A percentile compares a stretch with the other conserved stretches of the same genome.
Conservation (phyloP, 2,797 vertebrate species). For the Bryconaethiops microstoma region DNA sequence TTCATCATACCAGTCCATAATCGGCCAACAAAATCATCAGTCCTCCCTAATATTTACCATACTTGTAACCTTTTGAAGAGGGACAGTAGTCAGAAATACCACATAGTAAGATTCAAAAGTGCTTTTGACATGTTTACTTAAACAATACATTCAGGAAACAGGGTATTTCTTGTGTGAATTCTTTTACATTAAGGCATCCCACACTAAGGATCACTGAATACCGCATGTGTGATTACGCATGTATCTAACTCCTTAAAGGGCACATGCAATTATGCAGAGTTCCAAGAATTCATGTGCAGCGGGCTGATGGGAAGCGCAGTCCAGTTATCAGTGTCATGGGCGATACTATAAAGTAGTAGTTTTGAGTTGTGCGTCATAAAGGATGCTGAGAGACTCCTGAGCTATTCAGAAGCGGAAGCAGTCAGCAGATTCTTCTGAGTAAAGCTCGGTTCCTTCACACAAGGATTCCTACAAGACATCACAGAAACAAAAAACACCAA, state of each 20-base stretch:
- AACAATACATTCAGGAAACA: constrained; percentile 23
- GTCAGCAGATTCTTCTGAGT: constrained; percentile 74
- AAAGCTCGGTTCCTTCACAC: constrained; percentile 78
- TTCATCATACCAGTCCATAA: not conserved
- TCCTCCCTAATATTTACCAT: not conserved
- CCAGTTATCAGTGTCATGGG: not conserved
- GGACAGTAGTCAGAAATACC: not conserved
- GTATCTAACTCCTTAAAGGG: not conserved
- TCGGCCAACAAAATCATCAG: not conserved
- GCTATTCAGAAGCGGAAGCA: constrained; percentile 79
- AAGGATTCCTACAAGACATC: constrained; percentile 73
- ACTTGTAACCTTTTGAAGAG: not conserved
- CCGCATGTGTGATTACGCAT: not conserved
- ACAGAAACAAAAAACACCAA: constrained; percentile 33
- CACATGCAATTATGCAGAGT: constrained; percentile 10
- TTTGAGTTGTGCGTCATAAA: constrained; percentile 20
- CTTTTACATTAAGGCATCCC: constrained; percentile 36
- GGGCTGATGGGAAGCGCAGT: constrained; percentile 34
- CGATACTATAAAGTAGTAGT: not conserved
- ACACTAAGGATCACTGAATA: not conserved
- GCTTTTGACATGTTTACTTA: not conserved
- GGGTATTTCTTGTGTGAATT: not conserved
- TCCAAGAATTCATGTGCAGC: constrained; percentile 23
- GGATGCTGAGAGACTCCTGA: constrained; percentile 1
- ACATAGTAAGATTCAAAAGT: not conserved